phyloP scores from a whole-genome alignment of 2,888 invertebrate species.

The Caenorhabditis wallacei region DNA sequence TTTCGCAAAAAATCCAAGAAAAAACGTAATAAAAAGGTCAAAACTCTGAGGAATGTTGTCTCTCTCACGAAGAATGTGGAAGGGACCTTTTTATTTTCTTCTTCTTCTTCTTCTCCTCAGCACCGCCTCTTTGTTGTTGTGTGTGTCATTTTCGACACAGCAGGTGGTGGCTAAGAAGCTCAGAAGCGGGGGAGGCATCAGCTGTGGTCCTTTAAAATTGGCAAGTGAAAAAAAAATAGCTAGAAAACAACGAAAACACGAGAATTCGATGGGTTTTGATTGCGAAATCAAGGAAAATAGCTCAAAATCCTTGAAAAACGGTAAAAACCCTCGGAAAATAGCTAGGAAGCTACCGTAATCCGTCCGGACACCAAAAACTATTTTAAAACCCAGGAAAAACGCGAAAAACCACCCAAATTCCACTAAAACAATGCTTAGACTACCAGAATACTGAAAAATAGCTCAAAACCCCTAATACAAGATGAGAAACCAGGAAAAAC shows the following conservation, averaged over 20 bases:
- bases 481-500: no score
- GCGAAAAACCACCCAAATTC: no score
- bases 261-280: background rate
- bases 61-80: background rate
- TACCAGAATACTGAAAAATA: no score
- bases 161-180: slow-evolving; percentile 11
- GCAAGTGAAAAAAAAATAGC: background rate
- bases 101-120: slow-evolving; percentile 19
- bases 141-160: slow-evolving; percentile 13
- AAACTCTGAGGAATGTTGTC: no score
- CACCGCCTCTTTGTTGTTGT: slow-evolving; percentile 31
- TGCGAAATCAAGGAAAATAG: background rate
- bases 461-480: no score
- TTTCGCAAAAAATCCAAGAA: background rate
- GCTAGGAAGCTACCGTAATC: background rate
- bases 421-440: no score
- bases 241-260: background rate
- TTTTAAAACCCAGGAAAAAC: no score
- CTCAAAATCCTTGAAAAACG: background rate
- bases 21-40: background rate
- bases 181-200: background rate
- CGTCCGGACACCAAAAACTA: no score
- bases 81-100: slow-evolving; percentile 9
- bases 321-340: no score
- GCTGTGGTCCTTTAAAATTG: background rate